Conservation (phyloP, 2,113 vertebrate species). For the Xiphorhynchus elegans region DNA sequence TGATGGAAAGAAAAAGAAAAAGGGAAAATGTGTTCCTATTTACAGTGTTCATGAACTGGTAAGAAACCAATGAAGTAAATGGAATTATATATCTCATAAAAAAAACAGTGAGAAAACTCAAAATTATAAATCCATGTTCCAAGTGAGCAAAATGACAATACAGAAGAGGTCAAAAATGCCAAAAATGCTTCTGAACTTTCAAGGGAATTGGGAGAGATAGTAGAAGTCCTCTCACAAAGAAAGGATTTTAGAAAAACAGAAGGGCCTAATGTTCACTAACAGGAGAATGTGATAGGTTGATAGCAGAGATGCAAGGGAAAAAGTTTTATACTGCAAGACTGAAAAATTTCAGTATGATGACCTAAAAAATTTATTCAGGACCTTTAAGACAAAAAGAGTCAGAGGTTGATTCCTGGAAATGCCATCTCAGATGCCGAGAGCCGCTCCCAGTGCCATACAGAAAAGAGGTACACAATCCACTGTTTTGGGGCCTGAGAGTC, state of each 20-base stretch:
- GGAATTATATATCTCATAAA: background rate
- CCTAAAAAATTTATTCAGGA: background rate
- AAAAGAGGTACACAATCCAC: background rate
- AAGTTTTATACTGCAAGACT: background rate
- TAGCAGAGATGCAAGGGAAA: background rate
- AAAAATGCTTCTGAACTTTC: background rate
- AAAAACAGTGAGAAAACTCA: background rate
- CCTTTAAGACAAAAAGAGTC: background rate
- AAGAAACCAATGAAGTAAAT: background rate
- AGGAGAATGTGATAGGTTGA: background rate
- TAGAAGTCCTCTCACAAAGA: background rate
- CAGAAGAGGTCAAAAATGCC: background rate
- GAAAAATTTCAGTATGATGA: background rate
- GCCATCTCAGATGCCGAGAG: background rate
- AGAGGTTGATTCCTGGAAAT: background rate
- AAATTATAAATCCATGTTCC: background rate
- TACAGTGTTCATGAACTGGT: background rate
- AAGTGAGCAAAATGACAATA: background rate
- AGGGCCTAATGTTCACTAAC: background rate
- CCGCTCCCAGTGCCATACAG: background rate
- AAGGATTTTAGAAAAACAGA: background rate
- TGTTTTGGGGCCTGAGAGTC: background rate
- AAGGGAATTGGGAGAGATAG: background rate
- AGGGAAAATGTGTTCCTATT: background rate
- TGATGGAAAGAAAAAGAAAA: background rate